Evolutionary conservation across 1,140 invertebrate genomes (phyloP).

Genomic region (Tetramorium simillimum): DNA sequence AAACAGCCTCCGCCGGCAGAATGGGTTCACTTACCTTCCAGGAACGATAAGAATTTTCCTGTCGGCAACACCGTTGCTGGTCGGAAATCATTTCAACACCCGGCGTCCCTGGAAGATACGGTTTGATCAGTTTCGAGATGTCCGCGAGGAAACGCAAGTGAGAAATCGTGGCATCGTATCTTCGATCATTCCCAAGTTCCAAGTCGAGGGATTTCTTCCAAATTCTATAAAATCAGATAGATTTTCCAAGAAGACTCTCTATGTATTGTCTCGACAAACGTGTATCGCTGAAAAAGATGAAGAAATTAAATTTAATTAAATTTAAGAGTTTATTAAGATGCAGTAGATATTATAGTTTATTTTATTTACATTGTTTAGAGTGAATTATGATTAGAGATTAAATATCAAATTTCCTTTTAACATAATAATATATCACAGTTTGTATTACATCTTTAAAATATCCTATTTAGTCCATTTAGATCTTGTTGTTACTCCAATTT

Average conservation of each 20-base stretch:
- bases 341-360: background rate
- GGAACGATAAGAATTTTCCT: conserved; percentile 43
- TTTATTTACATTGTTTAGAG: background rate
- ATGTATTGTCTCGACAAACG: background rate
- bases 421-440: background rate
- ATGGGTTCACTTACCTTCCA: conserved; percentile 36
- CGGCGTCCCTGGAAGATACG: background rate
- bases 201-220: background rate
- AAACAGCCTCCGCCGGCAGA: background rate
- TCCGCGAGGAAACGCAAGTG: conserved; percentile 6
- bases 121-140: conserved; percentile 37
- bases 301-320: background rate
- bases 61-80: conserved; percentile 12
- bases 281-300: background rate
- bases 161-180: conserved; percentile 16
- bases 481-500: background rate
- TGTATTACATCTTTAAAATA: background rate
- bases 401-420: background rate
- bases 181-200: background rate
- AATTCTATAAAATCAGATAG: background rate
- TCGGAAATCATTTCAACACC: conserved; percentile 42
- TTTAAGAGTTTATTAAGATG: background rate
- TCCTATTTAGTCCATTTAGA: background rate
- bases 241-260: background rate
- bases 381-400: background rate